Conservation (phyloP, 2,113 vertebrate genomes). For the Siniperca chuatsi region DNA sequence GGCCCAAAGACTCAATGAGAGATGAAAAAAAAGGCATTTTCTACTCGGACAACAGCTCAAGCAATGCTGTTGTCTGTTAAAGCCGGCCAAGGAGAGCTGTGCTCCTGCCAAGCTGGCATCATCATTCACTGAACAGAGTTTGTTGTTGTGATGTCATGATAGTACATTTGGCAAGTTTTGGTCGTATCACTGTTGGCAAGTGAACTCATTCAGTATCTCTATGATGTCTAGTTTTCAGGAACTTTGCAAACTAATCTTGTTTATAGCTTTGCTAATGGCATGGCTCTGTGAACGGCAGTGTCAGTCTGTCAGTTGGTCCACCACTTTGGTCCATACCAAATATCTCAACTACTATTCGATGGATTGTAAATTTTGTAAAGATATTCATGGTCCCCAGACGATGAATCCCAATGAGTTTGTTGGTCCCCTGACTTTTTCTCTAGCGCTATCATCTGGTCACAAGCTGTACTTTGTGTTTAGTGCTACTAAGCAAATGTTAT, state of each 20-base stretch:
- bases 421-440: background rate
- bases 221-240: slow-evolving; percentile 12
- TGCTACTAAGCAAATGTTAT: background rate
- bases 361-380: background rate
- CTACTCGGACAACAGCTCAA: slow-evolving; percentile 52
- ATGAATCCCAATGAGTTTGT: background rate
- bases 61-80: slow-evolving; percentile 37
- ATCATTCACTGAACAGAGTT: slow-evolving; percentile 33
- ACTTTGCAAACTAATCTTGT: slow-evolving; percentile 42
- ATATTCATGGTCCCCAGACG: background rate
- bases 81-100: slow-evolving; percentile 33
- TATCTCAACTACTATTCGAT: background rate
- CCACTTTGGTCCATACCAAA: background rate
- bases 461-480: too few species aligned
- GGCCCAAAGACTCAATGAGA: slow-evolving; percentile 60
- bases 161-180: slow-evolving; percentile 41
- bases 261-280: background rate
- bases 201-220: background rate
- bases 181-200: slow-evolving; percentile 16
- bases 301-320: too few species aligned
- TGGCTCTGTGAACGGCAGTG: background rate
- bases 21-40: slow-evolving; percentile 52
- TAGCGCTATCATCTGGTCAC: background rate
- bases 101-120: slow-evolving; percentile 46
- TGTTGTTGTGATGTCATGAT: slow-evolving; percentile 55